Percentiles rank a stretch among this genome's conserved stretches.
Evolutionary conservation across 2,888 invertebrate genomes (phyloP).

Genomic region (Cantharis rustica): DNA sequence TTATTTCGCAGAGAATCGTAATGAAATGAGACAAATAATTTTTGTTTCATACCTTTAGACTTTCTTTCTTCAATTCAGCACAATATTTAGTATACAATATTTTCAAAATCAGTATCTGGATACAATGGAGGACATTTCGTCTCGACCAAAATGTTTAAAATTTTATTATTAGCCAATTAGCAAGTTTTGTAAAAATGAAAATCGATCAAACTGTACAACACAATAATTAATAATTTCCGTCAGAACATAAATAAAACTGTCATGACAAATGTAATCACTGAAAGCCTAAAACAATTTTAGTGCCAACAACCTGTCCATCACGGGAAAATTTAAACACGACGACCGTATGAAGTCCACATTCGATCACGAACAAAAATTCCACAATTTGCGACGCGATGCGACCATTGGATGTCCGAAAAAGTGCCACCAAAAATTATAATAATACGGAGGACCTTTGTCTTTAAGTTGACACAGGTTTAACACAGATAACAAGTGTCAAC

Average conservation of each 20-base stretch:
- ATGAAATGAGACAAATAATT: too few species aligned
- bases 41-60: too few species aligned
- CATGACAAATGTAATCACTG: slow-evolving; percentile 20
- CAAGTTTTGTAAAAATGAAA: slow-evolving; percentile 3
- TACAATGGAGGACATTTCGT: too few species aligned
- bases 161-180: not conserved
- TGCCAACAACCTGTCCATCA: slow-evolving; percentile 27
- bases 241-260: slow-evolving; percentile 17
- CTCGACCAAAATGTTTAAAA: not conserved
- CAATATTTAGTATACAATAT: too few species aligned
- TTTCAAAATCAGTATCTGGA: too few species aligned
- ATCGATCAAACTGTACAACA: slow-evolving; percentile 5
- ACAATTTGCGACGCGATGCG: not conserved
- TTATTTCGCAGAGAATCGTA: too few species aligned
- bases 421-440: not conserved
- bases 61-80: too few species aligned
- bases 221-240: slow-evolving; percentile 18
- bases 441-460: slow-evolving; percentile 8
- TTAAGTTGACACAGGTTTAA: slow-evolving; percentile 38
- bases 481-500: slow-evolving; percentile 51
- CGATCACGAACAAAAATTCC: slow-evolving; percentile 3
- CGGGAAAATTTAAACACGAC: slow-evolving; percentile 3
- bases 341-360: not conserved
- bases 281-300: slow-evolving; percentile 14
- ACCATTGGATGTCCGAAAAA: not conserved